Percentiles rank a stretch among this genome's conserved stretches.
Evolutionary conservation across 2,113 vertebrate genomes (phyloP).

Genomic region (Hypanus sabinus): DNA sequence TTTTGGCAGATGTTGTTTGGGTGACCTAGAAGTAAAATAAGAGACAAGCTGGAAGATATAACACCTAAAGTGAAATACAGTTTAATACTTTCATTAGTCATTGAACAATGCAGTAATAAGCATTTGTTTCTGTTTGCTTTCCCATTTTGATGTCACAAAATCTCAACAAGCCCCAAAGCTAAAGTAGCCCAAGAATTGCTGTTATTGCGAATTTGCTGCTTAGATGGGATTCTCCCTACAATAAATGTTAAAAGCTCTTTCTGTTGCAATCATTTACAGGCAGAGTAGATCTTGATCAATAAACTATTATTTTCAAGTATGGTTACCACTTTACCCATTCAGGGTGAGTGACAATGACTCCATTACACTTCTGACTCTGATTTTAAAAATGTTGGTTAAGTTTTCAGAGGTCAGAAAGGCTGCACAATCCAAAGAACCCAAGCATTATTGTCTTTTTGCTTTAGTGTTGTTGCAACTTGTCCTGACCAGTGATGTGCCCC

Average conservation of each 20-base stretch:
- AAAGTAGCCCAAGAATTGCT: not conserved
- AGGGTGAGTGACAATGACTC: not conserved
- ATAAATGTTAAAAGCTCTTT: not conserved
- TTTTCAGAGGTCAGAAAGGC: not conserved
- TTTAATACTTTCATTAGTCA: not conserved
- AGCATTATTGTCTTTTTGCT: not conserved
- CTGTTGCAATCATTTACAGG: not conserved
- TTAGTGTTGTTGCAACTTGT: not conserved
- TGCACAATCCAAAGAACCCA: not conserved
- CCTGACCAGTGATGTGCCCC: not conserved
- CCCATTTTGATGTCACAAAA: not conserved
- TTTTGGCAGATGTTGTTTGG: not conserved
- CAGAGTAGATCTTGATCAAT: slow-evolving; percentile 2
- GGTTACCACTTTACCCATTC: not conserved
- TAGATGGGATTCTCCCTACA: not conserved
- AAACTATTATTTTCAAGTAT: slow-evolving; percentile 7
- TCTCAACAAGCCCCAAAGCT: not conserved
- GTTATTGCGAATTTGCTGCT: not conserved
- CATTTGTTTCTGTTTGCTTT: not conserved
- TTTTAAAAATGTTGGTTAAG: not conserved
- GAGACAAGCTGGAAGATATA: not conserved
- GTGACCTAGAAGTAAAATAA: not conserved
- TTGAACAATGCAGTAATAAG: not conserved
- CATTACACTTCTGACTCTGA: not conserved
- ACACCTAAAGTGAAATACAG: not conserved